These are phyloP conservation scores for Microtus ochrogaster DNA, from an alignment of 2,113 vertebrate species.

Conservation along the genomic window DNA sequence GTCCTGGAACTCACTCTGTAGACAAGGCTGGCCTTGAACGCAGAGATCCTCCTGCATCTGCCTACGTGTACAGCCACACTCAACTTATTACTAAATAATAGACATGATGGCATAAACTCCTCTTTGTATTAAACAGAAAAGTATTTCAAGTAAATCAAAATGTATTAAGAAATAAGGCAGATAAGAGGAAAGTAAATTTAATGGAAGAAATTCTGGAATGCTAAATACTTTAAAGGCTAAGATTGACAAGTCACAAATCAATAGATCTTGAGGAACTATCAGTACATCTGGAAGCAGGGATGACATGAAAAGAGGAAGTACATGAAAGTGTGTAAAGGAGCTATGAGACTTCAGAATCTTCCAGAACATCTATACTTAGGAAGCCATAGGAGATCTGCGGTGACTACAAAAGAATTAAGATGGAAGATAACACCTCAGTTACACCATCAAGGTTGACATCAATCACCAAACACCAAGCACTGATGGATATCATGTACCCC, in stretches of 20 bases:
- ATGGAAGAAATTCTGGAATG: background rate
- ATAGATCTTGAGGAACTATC: background rate
- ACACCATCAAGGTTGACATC: background rate
- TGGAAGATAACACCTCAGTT: background rate
- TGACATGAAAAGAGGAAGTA: background rate
- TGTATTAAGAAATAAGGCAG: background rate
- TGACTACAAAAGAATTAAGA: background rate
- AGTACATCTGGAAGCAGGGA: background rate
- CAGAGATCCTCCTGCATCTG: too few species aligned
- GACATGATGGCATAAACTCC: background rate
- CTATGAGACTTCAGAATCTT: background rate
- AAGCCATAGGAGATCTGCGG: background rate
- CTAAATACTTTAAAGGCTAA: background rate
- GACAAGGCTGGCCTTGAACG: too few species aligned
- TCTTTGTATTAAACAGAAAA: background rate
- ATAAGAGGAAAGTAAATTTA: background rate
- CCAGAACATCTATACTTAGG: background rate
- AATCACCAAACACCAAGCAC: background rate
- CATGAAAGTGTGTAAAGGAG: background rate
- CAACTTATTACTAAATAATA: background rate
- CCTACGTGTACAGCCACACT: too few species aligned
- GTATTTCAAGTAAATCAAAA: conserved; percentile 22
- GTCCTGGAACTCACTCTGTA: too few species aligned
- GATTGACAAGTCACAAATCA: background rate
- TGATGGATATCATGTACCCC: background rate